Percentiles rank a stretch among this genome's conserved stretches.
Conservation (phyloP, 1,140 invertebrate genomes). For the Lepidostoma basale region DNA sequence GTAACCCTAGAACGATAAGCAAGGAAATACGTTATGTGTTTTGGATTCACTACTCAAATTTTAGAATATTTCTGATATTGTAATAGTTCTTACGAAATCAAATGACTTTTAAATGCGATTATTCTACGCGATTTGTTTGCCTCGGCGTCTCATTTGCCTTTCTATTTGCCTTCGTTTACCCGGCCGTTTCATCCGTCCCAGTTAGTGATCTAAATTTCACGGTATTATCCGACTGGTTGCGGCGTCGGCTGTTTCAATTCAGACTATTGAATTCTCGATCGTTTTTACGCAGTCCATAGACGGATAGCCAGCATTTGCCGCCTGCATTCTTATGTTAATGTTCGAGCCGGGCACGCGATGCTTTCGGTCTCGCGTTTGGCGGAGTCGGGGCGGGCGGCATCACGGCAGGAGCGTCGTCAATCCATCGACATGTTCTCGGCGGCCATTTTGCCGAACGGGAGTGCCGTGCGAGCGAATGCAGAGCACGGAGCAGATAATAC, state of each 20-base stretch:
- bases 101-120: background rate
- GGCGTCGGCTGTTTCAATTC: background rate
- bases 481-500: background rate
- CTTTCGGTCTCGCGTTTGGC: constrained; percentile 8
- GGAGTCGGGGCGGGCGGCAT: background rate
- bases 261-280: background rate
- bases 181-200: background rate
- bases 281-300: background rate
- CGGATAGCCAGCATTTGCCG: constrained; percentile 1
- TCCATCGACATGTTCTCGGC: constrained; percentile 3
- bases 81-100: no score
- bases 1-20: no score
- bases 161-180: background rate
- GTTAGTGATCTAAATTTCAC: constrained; percentile 13
- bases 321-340: constrained; percentile 15
- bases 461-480: background rate
- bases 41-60: no score
- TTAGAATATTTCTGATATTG: background rate
- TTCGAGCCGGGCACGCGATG: constrained; percentile 4
- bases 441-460: constrained; percentile 14
- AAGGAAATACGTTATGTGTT: no score
- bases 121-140: background rate
- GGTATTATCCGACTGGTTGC: background rate
- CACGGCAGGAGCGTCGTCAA: background rate
- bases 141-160: background rate